Evolutionary conservation across 2,888 invertebrate genomes (phyloP), one percentile per base, ranked within the genome.

Genomic region (Scaptomyza reducta): DNA sequence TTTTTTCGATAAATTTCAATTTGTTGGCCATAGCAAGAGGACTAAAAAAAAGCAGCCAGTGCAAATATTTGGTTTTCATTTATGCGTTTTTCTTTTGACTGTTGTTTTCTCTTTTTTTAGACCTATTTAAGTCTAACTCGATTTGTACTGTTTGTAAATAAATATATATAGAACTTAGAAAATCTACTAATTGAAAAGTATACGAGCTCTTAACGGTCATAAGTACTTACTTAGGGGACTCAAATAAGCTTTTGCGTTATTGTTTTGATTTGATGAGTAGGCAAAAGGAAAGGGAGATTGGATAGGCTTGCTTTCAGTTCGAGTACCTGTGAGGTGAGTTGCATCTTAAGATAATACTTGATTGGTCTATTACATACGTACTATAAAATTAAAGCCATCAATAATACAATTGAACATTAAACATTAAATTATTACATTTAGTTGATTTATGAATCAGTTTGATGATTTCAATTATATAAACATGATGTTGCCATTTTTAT

Each of bases 31-130:
- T 74, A 86, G 83, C 67, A 75, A 79, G 76, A 71, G 64, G 59
- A 46, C 22, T 1, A 31, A 31, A 31, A 67, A 71, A 62, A 6
- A 40, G 5, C 16, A 57, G 64, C 69, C 72, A 79, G 77, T 68
- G 68, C 72, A 85, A 85, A 85, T 85, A 85, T 85, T 85, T 87
- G 80, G 83, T 85, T 85, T 87, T 87, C 87, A 85, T 87, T 85
- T 85, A 85, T 80, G 85, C 80, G 74, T 51, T 71, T 61, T 64
- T 55, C 71, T 55, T 64, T 61, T 47, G 56, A 51, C 62, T 61
- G 56, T 59, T 62, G 54, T 63, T 31, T 35, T 6, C 27, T 25
- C 62, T 57, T 64, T 22, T 22, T 47, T 65, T 57, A 54, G 69
- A n/a, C 51, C 65, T 63, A 66, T 56, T 76, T 65, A 67, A 69